Evolutionary conservation across 2,888 invertebrate genomes (phyloP).

Genomic region (Mycogona germanica): DNA sequence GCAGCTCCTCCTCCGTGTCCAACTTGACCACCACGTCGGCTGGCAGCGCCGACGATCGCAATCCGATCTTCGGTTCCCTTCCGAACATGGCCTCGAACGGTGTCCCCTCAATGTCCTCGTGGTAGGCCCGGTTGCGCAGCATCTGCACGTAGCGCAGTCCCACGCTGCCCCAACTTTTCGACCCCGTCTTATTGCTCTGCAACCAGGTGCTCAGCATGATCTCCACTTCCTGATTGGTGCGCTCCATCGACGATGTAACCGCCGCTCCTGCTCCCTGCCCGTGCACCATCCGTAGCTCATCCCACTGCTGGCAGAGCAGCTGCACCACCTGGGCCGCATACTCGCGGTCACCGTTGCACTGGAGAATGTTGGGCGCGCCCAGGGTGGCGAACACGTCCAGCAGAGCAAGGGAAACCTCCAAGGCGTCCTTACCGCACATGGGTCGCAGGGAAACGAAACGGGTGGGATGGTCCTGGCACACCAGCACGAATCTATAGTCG

Average conservation of each 20-base stretch:
- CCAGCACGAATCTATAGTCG: conserved; percentile 12
- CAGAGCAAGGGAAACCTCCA: conserved; percentile 15
- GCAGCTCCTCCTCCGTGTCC: conserved; percentile 9
- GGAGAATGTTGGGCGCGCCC: conserved; percentile 14
- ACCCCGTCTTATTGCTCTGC: neutral
- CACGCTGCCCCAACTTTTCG: too few species aligned
- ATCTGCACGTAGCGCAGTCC: conserved; percentile 21
- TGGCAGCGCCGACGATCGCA: conserved; percentile 11
- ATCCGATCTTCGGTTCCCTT: conserved; percentile 17
- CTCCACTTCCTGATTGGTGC: conserved; percentile 17
- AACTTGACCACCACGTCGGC: conserved; percentile 10
- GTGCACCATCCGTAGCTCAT: neutral
- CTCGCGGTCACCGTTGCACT: conserved; percentile 1
- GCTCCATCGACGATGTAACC: too few species aligned
- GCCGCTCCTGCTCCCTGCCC: conserved; percentile 10
- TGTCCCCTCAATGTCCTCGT: conserved; percentile 19
- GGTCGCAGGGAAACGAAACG: conserved; percentile 16
- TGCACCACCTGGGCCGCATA: neutral
- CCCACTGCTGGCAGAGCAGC: neutral
- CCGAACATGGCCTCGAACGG: conserved; percentile 19
- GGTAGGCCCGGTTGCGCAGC: conserved; percentile 19
- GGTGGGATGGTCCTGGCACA: conserved; percentile 20
- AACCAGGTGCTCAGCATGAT: conserved; percentile 18
- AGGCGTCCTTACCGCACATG: conserved; percentile 13
- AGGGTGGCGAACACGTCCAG: conserved; percentile 18